phyloP scores from a whole-genome alignment of 2,888 invertebrate genomes.

The Apeira syringaria region DNA sequence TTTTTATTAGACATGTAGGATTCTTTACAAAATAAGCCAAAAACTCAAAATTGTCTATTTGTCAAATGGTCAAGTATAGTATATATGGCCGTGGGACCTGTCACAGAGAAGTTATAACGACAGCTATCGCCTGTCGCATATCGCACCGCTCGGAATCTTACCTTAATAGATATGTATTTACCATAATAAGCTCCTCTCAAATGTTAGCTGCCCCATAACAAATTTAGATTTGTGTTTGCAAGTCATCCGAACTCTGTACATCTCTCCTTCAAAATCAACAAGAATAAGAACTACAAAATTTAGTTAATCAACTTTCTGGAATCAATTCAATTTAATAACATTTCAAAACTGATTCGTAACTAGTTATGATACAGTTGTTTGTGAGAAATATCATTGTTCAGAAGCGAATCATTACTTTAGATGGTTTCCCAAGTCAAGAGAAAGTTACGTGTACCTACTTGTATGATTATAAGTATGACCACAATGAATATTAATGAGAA shows the following conservation, averaged over 20 bases:
- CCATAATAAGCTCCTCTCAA: neutral
- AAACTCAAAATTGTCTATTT: too few species aligned
- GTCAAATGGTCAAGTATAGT: too few species aligned
- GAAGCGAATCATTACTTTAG: neutral
- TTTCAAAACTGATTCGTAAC: too few species aligned
- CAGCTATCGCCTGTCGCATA: too few species aligned
- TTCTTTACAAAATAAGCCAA: too few species aligned
- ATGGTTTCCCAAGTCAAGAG: conserved; percentile 7
- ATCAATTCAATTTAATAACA: neutral
- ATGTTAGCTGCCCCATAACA: neutral
- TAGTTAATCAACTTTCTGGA: neutral
- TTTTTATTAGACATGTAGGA: too few species aligned
- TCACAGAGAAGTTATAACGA: too few species aligned
- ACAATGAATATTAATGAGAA: too few species aligned
- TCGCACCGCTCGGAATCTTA: too few species aligned
- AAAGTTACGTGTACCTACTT: conserved; percentile 20
- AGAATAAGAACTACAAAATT: neutral
- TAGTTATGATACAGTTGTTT: neutral
- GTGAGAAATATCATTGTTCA: neutral
- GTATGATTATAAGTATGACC: neutral
- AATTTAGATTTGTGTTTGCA: neutral
- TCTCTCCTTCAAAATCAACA: neutral
- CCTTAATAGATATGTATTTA: too few species aligned
- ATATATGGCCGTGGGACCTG: too few species aligned
- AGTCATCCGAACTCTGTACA: neutral